Conservation (phyloP, 1,140 invertebrate species). For the Drosophila kanapiae region DNA sequence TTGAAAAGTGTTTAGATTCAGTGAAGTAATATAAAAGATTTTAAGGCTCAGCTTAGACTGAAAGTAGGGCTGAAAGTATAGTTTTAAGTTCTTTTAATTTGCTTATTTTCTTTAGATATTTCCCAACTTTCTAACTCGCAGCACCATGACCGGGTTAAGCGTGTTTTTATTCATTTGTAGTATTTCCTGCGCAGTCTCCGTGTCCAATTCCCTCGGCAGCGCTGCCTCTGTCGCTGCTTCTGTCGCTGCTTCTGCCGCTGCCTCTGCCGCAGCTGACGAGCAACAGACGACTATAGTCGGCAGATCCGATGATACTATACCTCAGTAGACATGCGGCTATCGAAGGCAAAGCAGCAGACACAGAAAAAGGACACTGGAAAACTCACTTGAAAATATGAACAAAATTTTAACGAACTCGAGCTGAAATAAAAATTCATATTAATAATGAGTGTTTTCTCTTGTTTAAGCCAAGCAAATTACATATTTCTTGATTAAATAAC, state of each 20-base stretch:
- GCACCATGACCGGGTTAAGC: slow-evolving; percentile 29
- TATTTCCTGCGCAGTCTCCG: slow-evolving; percentile 33
- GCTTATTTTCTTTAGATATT: not conserved
- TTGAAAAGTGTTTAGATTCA: no score
- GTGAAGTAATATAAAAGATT: no score
- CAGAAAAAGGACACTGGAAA: not conserved
- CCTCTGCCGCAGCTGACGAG: slow-evolving; percentile 1
- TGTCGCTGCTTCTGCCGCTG: not conserved
- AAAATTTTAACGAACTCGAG: not conserved
- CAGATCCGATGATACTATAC: not conserved
- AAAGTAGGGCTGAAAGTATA: no score
- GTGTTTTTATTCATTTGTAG: slow-evolving; percentile 29
- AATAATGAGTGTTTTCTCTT: not conserved
- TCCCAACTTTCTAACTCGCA: no score
- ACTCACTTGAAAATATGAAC: not conserved
- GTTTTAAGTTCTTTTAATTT: not conserved
- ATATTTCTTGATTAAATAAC: no score
- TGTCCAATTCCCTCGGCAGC: slow-evolving; percentile 15
- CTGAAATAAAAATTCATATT: not conserved
- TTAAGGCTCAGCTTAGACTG: no score
- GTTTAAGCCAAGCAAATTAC: not conserved
- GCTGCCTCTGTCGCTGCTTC: slow-evolving; percentile 8
- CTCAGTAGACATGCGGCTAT: slow-evolving; percentile 13
- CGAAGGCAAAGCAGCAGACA: not conserved
- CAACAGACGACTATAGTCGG: slow-evolving; percentile 6